Conservation (phyloP, 2,113 vertebrate species). For the Pycnonotus jocosus region DNA sequence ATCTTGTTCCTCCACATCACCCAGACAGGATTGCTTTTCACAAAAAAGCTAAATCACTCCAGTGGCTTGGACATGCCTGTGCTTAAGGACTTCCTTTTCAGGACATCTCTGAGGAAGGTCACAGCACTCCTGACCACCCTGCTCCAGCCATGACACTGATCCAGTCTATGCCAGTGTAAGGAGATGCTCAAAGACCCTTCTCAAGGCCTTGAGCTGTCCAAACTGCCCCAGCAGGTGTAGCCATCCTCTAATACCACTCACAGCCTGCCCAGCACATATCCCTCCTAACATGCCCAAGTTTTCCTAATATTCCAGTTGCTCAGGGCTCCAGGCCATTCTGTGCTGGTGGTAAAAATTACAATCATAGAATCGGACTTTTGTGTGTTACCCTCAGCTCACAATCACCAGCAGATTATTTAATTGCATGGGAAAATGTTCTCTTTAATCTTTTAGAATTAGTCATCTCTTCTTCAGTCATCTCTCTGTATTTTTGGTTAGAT, state of each 20-base stretch:
- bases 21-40: not conserved
- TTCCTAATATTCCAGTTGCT: not conserved
- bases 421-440: constrained; percentile 57
- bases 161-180: not conserved
- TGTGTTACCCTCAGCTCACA: constrained; percentile 36
- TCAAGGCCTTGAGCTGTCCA: not conserved
- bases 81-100: not conserved
- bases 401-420: constrained; percentile 56
- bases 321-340: not conserved
- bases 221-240: not conserved
- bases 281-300: not conserved
- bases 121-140: not conserved
- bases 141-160: not conserved
- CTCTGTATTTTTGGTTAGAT: constrained; percentile 72
- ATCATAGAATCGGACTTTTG: not conserved
- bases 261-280: not conserved
- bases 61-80: not conserved
- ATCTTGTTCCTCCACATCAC: not conserved
- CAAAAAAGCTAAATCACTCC: not conserved
- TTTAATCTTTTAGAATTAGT: constrained; percentile 67
- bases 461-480: constrained; percentile 60
- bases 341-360: not conserved
- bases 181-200: not conserved
- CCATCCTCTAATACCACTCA: too few relatives aligned
- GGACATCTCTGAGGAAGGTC: not conserved